Base-by-base conservation (phyloP, 2,888 invertebrate species). In the Alviniconcha strummeri region DNA sequence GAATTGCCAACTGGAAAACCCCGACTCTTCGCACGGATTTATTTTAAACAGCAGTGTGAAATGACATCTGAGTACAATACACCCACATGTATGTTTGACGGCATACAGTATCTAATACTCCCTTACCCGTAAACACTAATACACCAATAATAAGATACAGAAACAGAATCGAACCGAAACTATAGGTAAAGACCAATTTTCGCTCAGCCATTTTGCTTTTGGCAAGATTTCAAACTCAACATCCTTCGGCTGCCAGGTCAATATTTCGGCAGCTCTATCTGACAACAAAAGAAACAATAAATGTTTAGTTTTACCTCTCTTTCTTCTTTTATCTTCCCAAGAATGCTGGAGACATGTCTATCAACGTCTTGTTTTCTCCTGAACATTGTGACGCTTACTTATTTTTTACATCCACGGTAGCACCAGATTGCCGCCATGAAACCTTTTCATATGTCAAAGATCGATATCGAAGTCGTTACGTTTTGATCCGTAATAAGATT, bases 321-420 rank as follows among this genome's bases (percentile, higher is more conserved):
- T 80, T 91, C 91, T 60, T 91, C 89, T 71, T 89, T 89, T 11
- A 91, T 89, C 83, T 88, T 88, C 56, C 88, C 88, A 55, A 91
- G 85, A 17, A 92, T 89, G 56, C 90, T 89, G 9, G 89, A 83
- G 9, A 92, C 92, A 86, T 92, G 92, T 82, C 91, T 89, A 84
- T 93, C 93, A 8, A 92, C 91, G 81, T 92, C 91, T 84, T 90
- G 89, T 86, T 92, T 93, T 52, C 90, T 90, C 85, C 88, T 88
- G 84, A 90, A 91, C 92, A 92, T 92, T 57, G 72, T 89, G 64
- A 80, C 52, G 81, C 8, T 71, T n/a, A 56, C 54, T 55, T 71
- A 71, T 80, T 71, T 19, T 71, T 60, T 4, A 9, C 13, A 7
- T 67, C 15, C 11, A n/a, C 75, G 67, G 19, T 15, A 36, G 52